These are phyloP conservation scores for Metaphire vulgaris DNA, from an alignment of 1,140 invertebrate genomes.

Conservation along the genomic window DNA sequence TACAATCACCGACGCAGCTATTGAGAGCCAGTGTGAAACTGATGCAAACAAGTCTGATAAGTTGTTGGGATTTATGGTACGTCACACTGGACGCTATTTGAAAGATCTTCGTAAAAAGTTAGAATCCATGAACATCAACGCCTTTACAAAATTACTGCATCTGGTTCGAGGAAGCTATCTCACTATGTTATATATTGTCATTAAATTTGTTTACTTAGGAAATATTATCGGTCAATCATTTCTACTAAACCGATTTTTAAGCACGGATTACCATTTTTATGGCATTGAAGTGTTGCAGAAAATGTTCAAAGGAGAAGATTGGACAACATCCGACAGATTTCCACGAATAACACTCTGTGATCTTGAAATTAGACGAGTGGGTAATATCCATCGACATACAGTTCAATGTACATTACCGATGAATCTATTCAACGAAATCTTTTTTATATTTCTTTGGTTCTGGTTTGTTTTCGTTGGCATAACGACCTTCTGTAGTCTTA, in stretches of 20 bases:
- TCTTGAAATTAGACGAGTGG: conserved; percentile 37
- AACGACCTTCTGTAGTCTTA: conserved; percentile 51
- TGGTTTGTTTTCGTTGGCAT: conserved; percentile 56
- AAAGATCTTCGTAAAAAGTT: conserved; percentile 38
- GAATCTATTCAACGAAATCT: conserved; percentile 58
- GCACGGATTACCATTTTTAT: conserved; percentile 54
- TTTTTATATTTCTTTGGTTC: conserved; percentile 58
- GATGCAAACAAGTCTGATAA: conserved; percentile 42
- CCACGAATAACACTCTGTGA: conserved; percentile 54
- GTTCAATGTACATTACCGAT: conserved; percentile 57
- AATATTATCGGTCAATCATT: conserved; percentile 55
- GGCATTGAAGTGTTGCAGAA: conserved; percentile 52
- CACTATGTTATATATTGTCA: conserved; percentile 53
- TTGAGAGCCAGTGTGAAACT: conserved; percentile 23
- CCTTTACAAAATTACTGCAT: neutral
- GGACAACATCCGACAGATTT: conserved; percentile 39
- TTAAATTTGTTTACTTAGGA: conserved; percentile 53
- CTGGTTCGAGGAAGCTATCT: conserved; percentile 52
- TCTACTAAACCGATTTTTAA: conserved; percentile 55
- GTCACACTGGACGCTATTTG: conserved; percentile 49
- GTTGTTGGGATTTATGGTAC: conserved; percentile 49
- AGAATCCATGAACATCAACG: conserved; percentile 35
- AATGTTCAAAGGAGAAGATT: conserved; percentile 33
- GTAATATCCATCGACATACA: conserved; percentile 54
- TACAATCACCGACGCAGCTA: conserved; percentile 28